Evolutionary conservation across 2,888 invertebrate species (phyloP).

Genomic region (Harpagoxenus sublaevis): DNA sequence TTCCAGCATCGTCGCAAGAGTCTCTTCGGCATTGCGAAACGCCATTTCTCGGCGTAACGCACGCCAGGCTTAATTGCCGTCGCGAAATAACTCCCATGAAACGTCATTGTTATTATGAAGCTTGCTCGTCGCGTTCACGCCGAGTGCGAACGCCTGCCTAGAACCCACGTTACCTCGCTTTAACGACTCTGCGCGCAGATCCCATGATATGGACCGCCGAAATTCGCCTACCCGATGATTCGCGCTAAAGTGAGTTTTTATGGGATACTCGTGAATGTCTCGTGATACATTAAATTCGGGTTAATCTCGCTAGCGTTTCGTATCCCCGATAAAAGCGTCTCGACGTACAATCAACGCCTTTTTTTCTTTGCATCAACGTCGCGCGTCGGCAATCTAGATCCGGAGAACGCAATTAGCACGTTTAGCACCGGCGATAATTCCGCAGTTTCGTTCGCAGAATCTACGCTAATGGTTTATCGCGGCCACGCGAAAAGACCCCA

Average conservation of each 20-base stretch:
- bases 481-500: not conserved
- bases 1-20: conserved; percentile 4
- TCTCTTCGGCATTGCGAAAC: conserved; percentile 29
- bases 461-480: conserved; percentile 22
- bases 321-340: conserved; percentile 36
- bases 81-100: conserved; percentile 68
- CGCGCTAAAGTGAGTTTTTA: conserved; percentile 41
- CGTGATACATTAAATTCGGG: conserved; percentile 25
- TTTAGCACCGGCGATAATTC: conserved; percentile 39
- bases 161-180: conserved; percentile 29
- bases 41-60: conserved; percentile 54
- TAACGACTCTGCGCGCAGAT: conserved; percentile 14
- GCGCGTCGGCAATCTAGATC: conserved; percentile 30
- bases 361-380: conserved; percentile 8
- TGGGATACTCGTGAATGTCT: conserved; percentile 11
- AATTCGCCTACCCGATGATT: conserved; percentile 8
- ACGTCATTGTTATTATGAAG: conserved; percentile 75
- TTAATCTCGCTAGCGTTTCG: conserved; percentile 17
- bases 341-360: conserved; percentile 16
- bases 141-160: conserved; percentile 24
- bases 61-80: conserved; percentile 67
- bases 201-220: conserved; percentile 6
- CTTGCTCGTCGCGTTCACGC: conserved; percentile 22
- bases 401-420: conserved; percentile 37
- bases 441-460: conserved; percentile 21